phyloP scores from a whole-genome alignment of 2,888 invertebrate genomes.

The Mimas tiliae region DNA sequence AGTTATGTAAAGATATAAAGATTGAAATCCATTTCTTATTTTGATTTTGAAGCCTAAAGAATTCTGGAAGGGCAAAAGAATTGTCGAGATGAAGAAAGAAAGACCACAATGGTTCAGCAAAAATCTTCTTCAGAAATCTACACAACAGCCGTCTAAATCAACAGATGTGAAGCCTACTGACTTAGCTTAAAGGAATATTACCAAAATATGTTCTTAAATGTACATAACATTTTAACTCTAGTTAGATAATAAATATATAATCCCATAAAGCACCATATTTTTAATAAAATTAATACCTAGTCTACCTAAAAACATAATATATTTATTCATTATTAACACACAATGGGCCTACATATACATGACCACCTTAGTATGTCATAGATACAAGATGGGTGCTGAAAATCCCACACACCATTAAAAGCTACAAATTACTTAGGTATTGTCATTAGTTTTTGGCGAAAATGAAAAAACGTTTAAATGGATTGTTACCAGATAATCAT shows the following conservation, averaged over 20 bases:
- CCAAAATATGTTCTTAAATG: not conserved
- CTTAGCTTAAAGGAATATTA: conserved; percentile 79
- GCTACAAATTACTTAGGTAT: too few relatives aligned
- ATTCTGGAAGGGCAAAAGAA: conserved; percentile 88
- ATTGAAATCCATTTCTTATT: conserved; percentile 36
- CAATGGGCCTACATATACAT: too few relatives aligned
- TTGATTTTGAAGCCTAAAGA: conserved; percentile 75
- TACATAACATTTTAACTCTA: not conserved
- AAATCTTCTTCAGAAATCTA: conserved; percentile 92
- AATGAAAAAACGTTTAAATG: too few relatives aligned
- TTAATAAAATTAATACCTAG: too few relatives aligned
- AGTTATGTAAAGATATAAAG: not conserved
- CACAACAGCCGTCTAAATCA: conserved; percentile 88
- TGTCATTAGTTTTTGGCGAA: too few relatives aligned
- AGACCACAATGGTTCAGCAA: conserved; percentile 95
- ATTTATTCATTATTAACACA: too few relatives aligned
- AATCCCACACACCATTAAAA: too few relatives aligned
- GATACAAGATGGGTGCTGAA: too few relatives aligned
- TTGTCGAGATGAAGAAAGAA: conserved; percentile 93
- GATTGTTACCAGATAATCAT: too few relatives aligned
- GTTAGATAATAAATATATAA: not conserved
- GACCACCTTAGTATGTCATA: too few relatives aligned
- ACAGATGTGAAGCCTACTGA: conserved; percentile 90
- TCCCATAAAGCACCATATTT: not conserved
- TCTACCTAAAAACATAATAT: too few relatives aligned